A percentile compares a stretch with the other conserved stretches of the same genome.
Evolutionary conservation across 1,140 invertebrate species (phyloP).

Genomic region (Battus philenor): DNA sequence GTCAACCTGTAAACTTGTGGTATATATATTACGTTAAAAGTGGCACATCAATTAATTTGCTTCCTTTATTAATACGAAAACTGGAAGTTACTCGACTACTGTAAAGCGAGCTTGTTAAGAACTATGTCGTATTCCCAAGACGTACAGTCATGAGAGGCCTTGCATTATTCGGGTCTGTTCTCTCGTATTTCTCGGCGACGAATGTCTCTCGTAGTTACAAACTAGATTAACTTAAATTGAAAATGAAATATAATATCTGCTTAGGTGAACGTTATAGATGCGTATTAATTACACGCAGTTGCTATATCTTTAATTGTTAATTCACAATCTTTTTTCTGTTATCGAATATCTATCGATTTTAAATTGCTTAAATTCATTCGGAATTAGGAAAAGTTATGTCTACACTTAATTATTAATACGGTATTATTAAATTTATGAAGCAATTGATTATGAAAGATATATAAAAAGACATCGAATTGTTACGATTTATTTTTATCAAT

Average conservation of each 20-base stretch:
- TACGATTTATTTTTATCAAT: neutral
- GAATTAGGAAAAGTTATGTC: no score
- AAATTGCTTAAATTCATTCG: neutral
- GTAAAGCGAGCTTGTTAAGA: neutral
- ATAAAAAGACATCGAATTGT: neutral
- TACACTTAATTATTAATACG: no score
- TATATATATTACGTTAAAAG: no score
- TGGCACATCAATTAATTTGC: no score
- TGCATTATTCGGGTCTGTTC: neutral
- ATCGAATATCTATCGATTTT: neutral
- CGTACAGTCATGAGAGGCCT: neutral
- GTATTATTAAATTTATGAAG: no score
- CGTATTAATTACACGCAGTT: neutral
- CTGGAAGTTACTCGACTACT: neutral
- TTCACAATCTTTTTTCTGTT: neutral
- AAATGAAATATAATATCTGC: conserved; percentile 11
- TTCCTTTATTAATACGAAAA: conserved; percentile 11
- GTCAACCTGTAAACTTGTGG: no score
- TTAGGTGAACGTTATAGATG: no score
- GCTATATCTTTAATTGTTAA: neutral
- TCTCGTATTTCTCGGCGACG: conserved; percentile 13
- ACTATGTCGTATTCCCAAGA: neutral
- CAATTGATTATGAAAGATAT: neutral
- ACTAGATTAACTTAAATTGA: conserved; percentile 15
- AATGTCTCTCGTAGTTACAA: conserved; percentile 8